phyloP scores from a whole-genome alignment of 1,140 invertebrate species.

The Argopecten irradians region DNA sequence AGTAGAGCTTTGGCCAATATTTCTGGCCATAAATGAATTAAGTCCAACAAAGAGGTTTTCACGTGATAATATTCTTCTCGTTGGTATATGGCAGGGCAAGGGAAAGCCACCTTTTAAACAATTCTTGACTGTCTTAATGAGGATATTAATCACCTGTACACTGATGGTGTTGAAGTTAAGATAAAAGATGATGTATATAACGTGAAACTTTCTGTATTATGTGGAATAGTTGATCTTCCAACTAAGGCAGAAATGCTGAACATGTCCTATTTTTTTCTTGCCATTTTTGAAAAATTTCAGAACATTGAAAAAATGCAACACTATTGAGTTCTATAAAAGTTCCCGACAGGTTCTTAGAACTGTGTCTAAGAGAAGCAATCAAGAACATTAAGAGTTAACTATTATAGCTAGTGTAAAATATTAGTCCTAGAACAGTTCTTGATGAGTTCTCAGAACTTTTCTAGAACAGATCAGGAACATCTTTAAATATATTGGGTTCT shows the following conservation, averaged over 20 bases:
- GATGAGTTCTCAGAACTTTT: no score
- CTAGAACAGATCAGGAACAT: no score
- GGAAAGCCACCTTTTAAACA: not conserved
- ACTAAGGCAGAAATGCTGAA: not conserved
- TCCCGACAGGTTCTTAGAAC: no score
- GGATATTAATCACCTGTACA: not conserved
- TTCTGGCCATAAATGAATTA: no score
- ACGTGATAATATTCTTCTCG: not conserved
- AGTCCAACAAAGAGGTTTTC: not conserved
- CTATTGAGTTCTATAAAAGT: no score
- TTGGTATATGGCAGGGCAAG: not conserved
- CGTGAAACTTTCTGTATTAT: not conserved
- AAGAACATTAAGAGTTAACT: no score
- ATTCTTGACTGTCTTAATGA: not conserved
- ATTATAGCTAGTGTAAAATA: no score
- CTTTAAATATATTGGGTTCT: no score
- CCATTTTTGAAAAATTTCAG: no score
- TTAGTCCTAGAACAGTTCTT: no score
- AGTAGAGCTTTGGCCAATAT: constrained; percentile 28
- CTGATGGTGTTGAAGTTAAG: not conserved
- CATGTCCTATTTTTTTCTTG: not conserved
- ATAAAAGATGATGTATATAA: not conserved
- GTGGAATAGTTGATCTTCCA: not conserved
- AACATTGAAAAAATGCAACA: no score
- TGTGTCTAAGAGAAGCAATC: no score